phyloP scores from a whole-genome alignment of 2,113 vertebrate genomes.

The Sciurus niger region DNA sequence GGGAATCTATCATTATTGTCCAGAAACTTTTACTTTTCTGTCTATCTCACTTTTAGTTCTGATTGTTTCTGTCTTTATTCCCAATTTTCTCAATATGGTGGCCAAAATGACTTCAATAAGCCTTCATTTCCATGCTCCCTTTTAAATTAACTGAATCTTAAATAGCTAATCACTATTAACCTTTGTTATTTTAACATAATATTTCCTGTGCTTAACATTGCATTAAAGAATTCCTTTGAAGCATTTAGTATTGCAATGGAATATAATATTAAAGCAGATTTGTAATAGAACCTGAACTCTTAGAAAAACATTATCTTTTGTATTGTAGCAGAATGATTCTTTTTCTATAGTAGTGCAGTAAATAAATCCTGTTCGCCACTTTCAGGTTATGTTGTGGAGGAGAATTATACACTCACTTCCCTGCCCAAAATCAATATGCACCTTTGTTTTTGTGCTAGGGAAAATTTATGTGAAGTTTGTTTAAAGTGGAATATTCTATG shows the following conservation, averaged over 20 bases:
- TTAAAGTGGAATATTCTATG: not conserved
- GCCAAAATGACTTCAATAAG: not conserved
- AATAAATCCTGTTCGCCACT: not conserved
- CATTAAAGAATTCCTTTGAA: not conserved
- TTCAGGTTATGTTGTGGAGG: not conserved
- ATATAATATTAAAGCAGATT: not conserved
- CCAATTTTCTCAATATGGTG: not conserved
- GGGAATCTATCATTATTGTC: not conserved
- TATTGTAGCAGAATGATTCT: not conserved
- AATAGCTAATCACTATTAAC: not conserved
- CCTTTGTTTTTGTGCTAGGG: not conserved
- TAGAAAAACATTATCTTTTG: not conserved
- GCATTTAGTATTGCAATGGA: not conserved
- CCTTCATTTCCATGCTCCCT: not conserved
- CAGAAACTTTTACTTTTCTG: not conserved
- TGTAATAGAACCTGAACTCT: not conserved
- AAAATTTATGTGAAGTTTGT: not conserved
- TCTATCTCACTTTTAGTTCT: not conserved
- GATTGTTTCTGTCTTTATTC: not conserved
- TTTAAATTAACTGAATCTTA: not conserved
- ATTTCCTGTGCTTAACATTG: not conserved
- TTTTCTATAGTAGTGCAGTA: not conserved
- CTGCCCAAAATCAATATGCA: not conserved
- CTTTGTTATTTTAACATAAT: not conserved
- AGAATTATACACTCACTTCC: not conserved